Percentiles rank a stretch among this genome's conserved stretches.
Evolutionary conservation across 35 echinoderm and acorn worm species (phyloP).

Genomic region (Heliocidaris tuberculata): DNA sequence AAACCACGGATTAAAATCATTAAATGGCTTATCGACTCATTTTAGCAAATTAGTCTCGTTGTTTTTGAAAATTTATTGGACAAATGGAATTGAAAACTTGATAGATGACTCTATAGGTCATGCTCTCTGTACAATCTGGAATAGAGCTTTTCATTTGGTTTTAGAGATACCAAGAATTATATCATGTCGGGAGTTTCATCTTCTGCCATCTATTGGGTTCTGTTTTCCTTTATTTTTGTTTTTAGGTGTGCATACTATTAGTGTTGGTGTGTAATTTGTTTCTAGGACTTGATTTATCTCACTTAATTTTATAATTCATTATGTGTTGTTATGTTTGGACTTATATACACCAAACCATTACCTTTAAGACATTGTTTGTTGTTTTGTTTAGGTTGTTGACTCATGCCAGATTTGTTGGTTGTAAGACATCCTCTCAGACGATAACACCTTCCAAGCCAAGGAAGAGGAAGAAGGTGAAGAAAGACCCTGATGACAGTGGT

Average conservation of each 20-base stretch:
- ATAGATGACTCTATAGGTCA: no score
- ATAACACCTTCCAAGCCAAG: background rate
- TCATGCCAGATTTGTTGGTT: slow-evolving; percentile 15
- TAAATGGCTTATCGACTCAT: background rate
- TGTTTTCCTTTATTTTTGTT: background rate
- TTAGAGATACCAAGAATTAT: no score
- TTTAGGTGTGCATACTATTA: background rate
- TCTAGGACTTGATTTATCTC: background rate
- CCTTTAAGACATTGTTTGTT: background rate
- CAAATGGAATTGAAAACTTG: no score
- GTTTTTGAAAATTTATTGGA: no score
- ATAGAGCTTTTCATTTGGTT: no score
- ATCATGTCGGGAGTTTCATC: no score
- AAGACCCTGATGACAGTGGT: slow-evolving; percentile 3
- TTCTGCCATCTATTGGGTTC: no score
- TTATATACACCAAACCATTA: background rate
- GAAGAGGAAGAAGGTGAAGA: slow-evolving; percentile 20
- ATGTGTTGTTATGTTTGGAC: background rate
- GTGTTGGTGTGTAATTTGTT: background rate
- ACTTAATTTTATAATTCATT: background rate
- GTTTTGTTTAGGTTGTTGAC: background rate
- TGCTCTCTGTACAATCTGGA: no score
- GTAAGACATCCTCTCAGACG: background rate
- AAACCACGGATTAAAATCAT: background rate
- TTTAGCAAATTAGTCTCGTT: no score